Percentiles rank a stretch among this genome's conserved stretches.
phyloP scores from a whole-genome alignment of 2,888 invertebrate species.

The Saturnia pavonia region DNA sequence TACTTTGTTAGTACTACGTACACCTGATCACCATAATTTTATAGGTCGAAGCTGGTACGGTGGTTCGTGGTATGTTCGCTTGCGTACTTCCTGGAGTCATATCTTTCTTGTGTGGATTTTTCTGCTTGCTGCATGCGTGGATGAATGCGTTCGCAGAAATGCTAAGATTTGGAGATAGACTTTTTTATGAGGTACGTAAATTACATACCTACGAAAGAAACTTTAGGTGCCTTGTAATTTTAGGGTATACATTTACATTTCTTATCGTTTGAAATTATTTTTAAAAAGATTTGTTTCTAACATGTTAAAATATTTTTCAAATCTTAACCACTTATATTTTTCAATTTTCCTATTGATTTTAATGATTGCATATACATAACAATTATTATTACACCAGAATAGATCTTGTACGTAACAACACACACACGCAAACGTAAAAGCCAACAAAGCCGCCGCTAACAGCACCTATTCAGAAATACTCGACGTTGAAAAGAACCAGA shows the following conservation, averaged over 20 bases:
- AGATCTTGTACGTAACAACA: too few relatives aligned
- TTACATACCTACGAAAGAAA: background rate
- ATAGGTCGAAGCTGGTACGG: constrained; percentile 66
- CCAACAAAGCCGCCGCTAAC: background rate
- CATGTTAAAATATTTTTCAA: background rate
- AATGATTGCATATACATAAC: background rate
- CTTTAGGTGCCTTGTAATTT: background rate
- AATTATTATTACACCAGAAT: background rate
- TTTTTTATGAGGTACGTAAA: constrained; percentile 74
- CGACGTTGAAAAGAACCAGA: background rate
- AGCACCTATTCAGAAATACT: background rate
- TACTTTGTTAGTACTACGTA: too few relatives aligned
- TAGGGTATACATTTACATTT: too few relatives aligned
- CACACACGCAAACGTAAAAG: too few relatives aligned
- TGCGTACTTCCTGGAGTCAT: constrained; percentile 89
- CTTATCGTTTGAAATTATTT: background rate
- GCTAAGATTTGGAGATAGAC: constrained; percentile 92
- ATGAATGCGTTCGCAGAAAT: constrained; percentile 95
- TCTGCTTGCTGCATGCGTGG: constrained; percentile 94
- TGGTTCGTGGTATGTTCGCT: constrained; percentile 85
- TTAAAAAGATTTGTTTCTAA: background rate
- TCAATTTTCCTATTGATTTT: background rate
- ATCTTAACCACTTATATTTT: background rate
- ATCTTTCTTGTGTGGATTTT: constrained; percentile 89
- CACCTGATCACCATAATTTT: background rate